Conservation (phyloP, 2,888 invertebrate genomes). For the Drosophila picticornis region DNA sequence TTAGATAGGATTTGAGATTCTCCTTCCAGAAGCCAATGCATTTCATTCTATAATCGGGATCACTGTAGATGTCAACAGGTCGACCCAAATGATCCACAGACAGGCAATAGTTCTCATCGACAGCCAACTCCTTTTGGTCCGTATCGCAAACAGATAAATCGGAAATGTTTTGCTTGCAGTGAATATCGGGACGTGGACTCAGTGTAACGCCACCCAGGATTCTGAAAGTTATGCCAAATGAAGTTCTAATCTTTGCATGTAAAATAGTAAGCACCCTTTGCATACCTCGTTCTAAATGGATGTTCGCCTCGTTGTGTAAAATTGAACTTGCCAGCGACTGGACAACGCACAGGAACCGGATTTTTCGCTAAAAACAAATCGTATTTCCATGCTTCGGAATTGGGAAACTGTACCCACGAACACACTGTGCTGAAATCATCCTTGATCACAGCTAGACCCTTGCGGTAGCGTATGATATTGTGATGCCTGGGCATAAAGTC, state of each 20-base stretch:
- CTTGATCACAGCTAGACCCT: slow-evolving; percentile 94
- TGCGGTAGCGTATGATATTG: slow-evolving; percentile 96
- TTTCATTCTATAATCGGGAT: slow-evolving; percentile 98
- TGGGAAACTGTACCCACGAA: slow-evolving; percentile 96
- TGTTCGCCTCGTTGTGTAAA: slow-evolving; percentile 97
- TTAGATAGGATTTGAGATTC: slow-evolving; percentile 97
- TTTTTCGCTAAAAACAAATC: slow-evolving; percentile 93
- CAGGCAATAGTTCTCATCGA: slow-evolving; percentile 98
- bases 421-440: slow-evolving; percentile 97
- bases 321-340: slow-evolving; percentile 98
- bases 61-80: slow-evolving; percentile 97
- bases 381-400: slow-evolving; percentile 94
- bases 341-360: slow-evolving; percentile 96
- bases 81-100: slow-evolving; percentile 98
- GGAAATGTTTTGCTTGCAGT: slow-evolving; percentile 96
- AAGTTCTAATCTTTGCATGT: neutral
- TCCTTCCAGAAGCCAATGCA: slow-evolving; percentile 99
- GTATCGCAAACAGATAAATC: slow-evolving; percentile 98
- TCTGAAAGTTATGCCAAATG: slow-evolving; percentile 83
- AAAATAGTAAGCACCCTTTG: slow-evolving; percentile 11
- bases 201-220: slow-evolving; percentile 98
- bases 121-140: slow-evolving; percentile 96
- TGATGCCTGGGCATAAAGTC: slow-evolving; percentile 98
- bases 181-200: slow-evolving; percentile 95
- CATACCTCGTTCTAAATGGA: slow-evolving; percentile 91